A percentile compares a stretch with the other conserved stretches of the same genome.
Evolutionary conservation across 2,888 invertebrate species (phyloP).

Genomic region (Meganola albula): DNA sequence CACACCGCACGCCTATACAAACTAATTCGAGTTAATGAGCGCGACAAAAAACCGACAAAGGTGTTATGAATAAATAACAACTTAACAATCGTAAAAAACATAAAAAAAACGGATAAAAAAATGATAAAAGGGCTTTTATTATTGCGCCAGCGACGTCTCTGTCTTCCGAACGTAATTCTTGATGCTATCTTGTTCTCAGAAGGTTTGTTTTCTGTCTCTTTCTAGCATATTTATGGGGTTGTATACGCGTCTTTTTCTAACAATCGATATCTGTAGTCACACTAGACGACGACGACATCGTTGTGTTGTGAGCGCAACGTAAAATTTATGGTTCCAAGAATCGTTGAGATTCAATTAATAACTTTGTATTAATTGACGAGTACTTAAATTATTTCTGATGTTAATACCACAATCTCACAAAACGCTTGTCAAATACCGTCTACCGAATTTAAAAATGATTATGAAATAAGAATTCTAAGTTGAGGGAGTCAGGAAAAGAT

Average conservation of each 20-base stretch:
- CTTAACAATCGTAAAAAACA: slow-evolving; percentile 48
- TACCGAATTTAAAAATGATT: too few relatives aligned
- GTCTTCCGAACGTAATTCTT: slow-evolving; percentile 54
- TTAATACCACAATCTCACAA: too few relatives aligned
- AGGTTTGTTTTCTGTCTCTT: slow-evolving; percentile 41
- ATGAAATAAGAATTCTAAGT: too few relatives aligned
- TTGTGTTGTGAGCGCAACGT: slow-evolving; percentile 46
- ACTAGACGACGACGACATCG: slow-evolving; percentile 53
- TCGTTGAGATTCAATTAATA: slow-evolving; percentile 24
- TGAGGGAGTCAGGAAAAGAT: too few relatives aligned
- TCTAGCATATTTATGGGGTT: slow-evolving; percentile 18
- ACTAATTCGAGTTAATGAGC: slow-evolving; percentile 61
- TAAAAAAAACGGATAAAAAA: slow-evolving; percentile 20
- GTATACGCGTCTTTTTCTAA: slow-evolving; percentile 37
- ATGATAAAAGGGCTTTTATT: slow-evolving; percentile 47
- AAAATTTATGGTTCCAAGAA: slow-evolving; percentile 33
- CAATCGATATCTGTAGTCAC: slow-evolving; percentile 67
- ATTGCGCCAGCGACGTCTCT: slow-evolving; percentile 61
- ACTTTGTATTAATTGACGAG: too few relatives aligned
- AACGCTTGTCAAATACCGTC: too few relatives aligned
- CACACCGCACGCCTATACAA: slow-evolving; percentile 40
- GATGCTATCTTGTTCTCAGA: slow-evolving; percentile 74
- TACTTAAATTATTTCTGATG: too few relatives aligned
- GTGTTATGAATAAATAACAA: slow-evolving; percentile 72
- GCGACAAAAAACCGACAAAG: slow-evolving; percentile 65